These are phyloP conservation scores for Cantharis rufa DNA, from an alignment of 2,888 invertebrate species.

Conservation along the genomic window DNA sequence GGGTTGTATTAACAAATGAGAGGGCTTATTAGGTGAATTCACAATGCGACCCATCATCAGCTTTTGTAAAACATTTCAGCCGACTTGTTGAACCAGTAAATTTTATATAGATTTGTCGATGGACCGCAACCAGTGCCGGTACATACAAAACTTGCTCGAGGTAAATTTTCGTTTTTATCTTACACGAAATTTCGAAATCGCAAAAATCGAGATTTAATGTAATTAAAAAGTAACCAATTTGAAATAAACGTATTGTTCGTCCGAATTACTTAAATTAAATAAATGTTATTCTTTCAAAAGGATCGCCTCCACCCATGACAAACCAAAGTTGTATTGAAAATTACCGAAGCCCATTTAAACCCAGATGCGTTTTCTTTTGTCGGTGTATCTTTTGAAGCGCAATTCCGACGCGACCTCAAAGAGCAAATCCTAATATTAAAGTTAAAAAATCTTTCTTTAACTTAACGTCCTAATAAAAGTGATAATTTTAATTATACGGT, in stretches of 20 bases:
- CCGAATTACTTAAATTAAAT: background rate
- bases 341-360: background rate
- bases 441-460: background rate
- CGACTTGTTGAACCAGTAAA: slow-evolving; percentile 30
- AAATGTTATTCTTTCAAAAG: background rate
- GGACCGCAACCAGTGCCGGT: background rate
- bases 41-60: slow-evolving; percentile 35
- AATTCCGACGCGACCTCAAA: background rate
- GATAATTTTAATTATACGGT: background rate
- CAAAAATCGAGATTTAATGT: background rate
- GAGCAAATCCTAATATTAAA: background rate
- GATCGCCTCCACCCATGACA: background rate
- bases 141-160: background rate
- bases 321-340: background rate
- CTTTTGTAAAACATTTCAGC: slow-evolving; percentile 27
- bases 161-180: background rate
- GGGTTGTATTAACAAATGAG: slow-evolving; percentile 32
- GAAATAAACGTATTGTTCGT: background rate
- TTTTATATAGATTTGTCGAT: slow-evolving; percentile 13
- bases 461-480: background rate
- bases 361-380: background rate
- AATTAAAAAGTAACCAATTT: background rate
- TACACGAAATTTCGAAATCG: background rate
- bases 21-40: slow-evolving; percentile 35
- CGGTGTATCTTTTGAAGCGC: background rate